Evolutionary conservation across 2,888 invertebrate genomes (phyloP).

Genomic region (Apotomis betuletana): DNA sequence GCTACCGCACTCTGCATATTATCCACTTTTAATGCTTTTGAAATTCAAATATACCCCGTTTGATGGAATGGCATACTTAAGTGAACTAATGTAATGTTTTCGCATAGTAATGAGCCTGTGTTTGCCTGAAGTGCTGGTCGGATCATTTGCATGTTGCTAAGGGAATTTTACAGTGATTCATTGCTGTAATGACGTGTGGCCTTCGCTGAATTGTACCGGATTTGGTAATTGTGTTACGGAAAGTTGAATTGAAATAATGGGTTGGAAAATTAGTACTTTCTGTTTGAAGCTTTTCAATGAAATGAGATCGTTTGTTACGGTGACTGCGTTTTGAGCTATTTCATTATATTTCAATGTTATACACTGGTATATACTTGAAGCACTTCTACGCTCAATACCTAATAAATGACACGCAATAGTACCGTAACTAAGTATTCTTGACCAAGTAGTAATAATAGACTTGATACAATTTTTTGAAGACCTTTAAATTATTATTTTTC

Average conservation of each 20-base stretch:
- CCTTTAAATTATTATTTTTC: too few relatives aligned
- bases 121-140: conserved; percentile 11
- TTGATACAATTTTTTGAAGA: too few relatives aligned
- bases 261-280: background rate
- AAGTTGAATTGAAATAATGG: background rate
- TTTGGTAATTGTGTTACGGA: background rate
- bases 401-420: too few relatives aligned
- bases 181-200: conserved; percentile 14
- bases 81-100: conserved; percentile 46
- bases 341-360: conserved; percentile 10
- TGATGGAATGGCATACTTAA: conserved; percentile 43
- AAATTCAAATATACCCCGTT: conserved; percentile 45
- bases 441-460: too few relatives aligned
- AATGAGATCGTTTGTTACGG: conserved; percentile 19
- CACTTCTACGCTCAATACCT: too few relatives aligned
- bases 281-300: conserved; percentile 1
- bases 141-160: conserved; percentile 35
- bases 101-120: conserved; percentile 45
- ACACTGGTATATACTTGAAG: background rate
- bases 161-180: conserved; percentile 29
- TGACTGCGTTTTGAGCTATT: conserved; percentile 11
- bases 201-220: conserved; percentile 7
- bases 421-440: too few relatives aligned
- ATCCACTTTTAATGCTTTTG: conserved; percentile 41
- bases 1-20: conserved; percentile 16